These are phyloP conservation scores for Cuniculus paca DNA, from an alignment of 2,797 vertebrate genomes.

Conservation along the genomic window DNA sequence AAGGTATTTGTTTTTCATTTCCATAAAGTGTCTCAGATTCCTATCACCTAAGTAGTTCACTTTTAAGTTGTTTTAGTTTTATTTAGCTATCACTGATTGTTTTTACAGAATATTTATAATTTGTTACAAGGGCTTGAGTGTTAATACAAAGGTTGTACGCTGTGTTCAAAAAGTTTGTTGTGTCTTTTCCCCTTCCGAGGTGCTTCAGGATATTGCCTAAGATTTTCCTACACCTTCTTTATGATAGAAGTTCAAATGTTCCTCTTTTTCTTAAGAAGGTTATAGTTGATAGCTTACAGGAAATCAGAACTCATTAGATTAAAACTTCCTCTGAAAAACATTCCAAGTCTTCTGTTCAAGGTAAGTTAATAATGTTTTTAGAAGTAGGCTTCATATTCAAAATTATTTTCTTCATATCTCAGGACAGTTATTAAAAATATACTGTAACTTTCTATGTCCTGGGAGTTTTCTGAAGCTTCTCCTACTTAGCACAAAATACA, in stretches of 20 bases:
- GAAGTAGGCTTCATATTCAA: slow-evolving; percentile 2
- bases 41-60: background rate
- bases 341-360: background rate
- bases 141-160: background rate
- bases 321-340: slow-evolving; percentile 46
- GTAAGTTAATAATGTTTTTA: background rate
- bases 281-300: background rate
- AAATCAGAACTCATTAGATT: slow-evolving; percentile 16
- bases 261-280: background rate
- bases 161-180: background rate
- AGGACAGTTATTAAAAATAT: background rate
- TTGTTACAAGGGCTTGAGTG: background rate
- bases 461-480: background rate
- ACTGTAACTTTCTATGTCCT: background rate
- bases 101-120: slow-evolving; percentile 19
- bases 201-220: background rate
- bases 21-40: background rate
- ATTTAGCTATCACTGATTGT: background rate
- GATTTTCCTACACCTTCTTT: background rate
- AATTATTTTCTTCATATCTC: slow-evolving; percentile 20
- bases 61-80: background rate
- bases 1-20: background rate
- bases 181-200: background rate
- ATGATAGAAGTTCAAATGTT: background rate
- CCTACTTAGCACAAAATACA: background rate